These are phyloP conservation scores for Melanotus villosus DNA, from an alignment of 2,888 invertebrate species.

Conservation along the genomic window DNA sequence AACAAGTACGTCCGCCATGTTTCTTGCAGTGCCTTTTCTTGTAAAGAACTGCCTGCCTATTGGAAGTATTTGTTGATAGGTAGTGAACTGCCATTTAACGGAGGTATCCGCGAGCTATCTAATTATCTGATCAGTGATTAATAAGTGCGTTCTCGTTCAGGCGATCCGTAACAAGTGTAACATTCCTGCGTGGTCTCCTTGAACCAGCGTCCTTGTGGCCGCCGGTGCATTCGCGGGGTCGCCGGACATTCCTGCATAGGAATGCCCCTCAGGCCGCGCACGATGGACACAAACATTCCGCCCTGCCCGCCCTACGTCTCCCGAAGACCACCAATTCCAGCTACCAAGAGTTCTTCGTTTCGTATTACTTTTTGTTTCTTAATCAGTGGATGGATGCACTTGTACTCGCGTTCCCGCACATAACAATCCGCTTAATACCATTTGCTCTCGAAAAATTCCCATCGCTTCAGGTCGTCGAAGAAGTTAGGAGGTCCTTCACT, in stretches of 20 bases:
- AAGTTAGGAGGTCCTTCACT: not conserved
- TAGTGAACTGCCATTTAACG: conserved; percentile 11
- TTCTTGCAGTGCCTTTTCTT: not conserved
- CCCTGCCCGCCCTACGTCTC: conserved; percentile 50
- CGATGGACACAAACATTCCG: conserved; percentile 65
- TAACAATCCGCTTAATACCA: not conserved
- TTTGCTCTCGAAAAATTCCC: too few species aligned
- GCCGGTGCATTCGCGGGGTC: conserved; percentile 62
- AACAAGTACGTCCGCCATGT: not conserved
- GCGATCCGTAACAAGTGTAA: conserved; percentile 52
- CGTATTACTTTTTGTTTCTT: conserved; percentile 31
- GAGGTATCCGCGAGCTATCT: conserved; percentile 27
- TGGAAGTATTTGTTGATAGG: conserved; percentile 14
- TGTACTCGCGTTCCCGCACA: not conserved
- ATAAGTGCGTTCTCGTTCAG: conserved; percentile 38
- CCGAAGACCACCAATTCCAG: conserved; percentile 16
- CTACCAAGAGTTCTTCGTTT: conserved; percentile 25
- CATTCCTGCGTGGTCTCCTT: conserved; percentile 58
- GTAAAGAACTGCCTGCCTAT: not conserved
- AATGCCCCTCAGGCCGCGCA: conserved; percentile 61
- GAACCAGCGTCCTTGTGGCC: conserved; percentile 62
- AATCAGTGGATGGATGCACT: conserved; percentile 25
- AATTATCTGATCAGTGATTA: conserved; percentile 41
- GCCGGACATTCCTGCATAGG: conserved; percentile 64
- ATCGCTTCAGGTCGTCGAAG: not conserved